phyloP scores from a whole-genome alignment of 2,113 vertebrate genomes.

The Brienomyrus longianalis region DNA sequence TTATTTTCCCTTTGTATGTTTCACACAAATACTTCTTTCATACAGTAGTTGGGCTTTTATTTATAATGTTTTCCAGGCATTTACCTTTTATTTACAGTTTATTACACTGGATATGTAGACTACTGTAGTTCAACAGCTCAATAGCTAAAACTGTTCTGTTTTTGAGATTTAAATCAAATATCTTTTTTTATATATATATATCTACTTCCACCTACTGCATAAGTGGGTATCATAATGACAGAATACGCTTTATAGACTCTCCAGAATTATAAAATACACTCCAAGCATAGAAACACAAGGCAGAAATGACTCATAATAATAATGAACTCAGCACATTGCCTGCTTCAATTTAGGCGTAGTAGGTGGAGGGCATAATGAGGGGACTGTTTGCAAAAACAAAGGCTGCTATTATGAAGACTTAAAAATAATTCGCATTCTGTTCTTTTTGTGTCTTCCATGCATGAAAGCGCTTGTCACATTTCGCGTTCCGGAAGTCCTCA shows the following conservation, averaged over 20 bases:
- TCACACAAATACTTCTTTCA: neutral
- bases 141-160: neutral
- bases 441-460: neutral
- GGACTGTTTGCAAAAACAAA: constrained; percentile 13
- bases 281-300: neutral
- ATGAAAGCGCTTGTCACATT: neutral
- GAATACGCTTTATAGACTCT: neutral
- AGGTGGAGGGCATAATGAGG: constrained; percentile 12
- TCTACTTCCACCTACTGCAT: neutral
- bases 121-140: neutral
- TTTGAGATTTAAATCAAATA: neutral
- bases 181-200: neutral
- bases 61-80: neutral
- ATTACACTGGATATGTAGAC: neutral
- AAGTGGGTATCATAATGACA: neutral
- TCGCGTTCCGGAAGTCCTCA: neutral
- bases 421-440: neutral
- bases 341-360: neutral
- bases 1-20: neutral
- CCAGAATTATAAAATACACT: neutral
- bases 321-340: neutral
- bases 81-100: neutral
- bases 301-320: neutral
- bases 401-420: neutral
- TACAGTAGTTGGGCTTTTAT: neutral